Percentiles rank a stretch among this genome's conserved stretches.
phyloP scores from a whole-genome alignment of 2,113 vertebrate species.

The Tautogolabrus adspersus region DNA sequence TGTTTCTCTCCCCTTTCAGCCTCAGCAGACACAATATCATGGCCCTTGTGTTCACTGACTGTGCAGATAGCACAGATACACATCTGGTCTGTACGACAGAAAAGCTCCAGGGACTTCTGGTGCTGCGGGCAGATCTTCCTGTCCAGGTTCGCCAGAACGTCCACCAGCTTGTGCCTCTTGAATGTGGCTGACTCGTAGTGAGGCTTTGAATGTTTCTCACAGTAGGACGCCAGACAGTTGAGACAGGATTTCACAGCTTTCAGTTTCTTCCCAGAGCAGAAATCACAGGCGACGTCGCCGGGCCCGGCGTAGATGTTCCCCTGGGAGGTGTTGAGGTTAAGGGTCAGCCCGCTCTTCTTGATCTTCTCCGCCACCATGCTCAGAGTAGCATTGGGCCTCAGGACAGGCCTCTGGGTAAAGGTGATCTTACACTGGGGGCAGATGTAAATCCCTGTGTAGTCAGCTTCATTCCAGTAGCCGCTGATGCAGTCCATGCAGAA shows the following conservation, averaged over 20 bases:
- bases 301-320: conserved; percentile 75
- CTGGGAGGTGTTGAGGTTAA: conserved; percentile 64
- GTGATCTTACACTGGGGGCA: conserved; percentile 87
- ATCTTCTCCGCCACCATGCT: conserved; percentile 87
- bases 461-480: conserved; percentile 87
- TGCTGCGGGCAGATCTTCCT: conserved; percentile 86
- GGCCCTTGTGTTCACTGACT: conserved; percentile 85
- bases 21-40: conserved; percentile 86
- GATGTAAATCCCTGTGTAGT: conserved; percentile 88
- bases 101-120: conserved; percentile 86
- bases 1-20: conserved; percentile 85
- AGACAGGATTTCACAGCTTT: conserved; percentile 87
- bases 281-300: conserved; percentile 83
- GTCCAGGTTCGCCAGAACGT: conserved; percentile 75
- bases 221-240: conserved; percentile 85
- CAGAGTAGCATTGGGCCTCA: conserved; percentile 84
- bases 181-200: conserved; percentile 85
- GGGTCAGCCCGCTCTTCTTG: conserved; percentile 80
- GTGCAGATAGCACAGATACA: conserved; percentile 86
- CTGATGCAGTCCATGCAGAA: conserved; percentile 89
- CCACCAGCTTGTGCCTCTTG: conserved; percentile 86
- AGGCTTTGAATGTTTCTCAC: conserved; percentile 87
- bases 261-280: conserved; percentile 82
- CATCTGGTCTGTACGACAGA: conserved; percentile 82
- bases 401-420: conserved; percentile 86